These are phyloP conservation scores for Netelia melanura DNA, from an alignment of 2,888 invertebrate genomes.

Conservation along the genomic window DNA sequence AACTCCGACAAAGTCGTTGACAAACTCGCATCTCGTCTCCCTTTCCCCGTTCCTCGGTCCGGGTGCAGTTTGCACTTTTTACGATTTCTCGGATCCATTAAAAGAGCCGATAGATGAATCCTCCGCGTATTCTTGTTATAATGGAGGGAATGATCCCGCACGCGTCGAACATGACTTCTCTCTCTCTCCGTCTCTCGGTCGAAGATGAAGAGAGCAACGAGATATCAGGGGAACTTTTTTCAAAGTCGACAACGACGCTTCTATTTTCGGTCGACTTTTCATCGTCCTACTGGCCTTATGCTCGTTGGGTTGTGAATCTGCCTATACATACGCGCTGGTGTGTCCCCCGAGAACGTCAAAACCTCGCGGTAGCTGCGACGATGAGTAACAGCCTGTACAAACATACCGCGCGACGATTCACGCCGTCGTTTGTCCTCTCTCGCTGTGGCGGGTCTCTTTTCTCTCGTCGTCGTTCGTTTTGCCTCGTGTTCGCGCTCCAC, in stretches of 20 bases:
- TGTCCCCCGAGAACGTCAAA: conserved; percentile 50
- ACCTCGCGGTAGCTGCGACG: conserved; percentile 60
- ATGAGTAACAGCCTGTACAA: conserved; percentile 71
- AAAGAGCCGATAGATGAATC: conserved; percentile 80
- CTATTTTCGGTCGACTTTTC: conserved; percentile 67
- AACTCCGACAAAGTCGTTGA: conserved; percentile 84
- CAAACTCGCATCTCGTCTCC: conserved; percentile 78
- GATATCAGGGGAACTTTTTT: conserved; percentile 51
- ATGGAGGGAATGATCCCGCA: conserved; percentile 27
- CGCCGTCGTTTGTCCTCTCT: conserved; percentile 67
- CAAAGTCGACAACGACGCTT: conserved; percentile 42
- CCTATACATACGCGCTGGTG: conserved; percentile 22
- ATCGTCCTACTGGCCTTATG: conserved; percentile 45
- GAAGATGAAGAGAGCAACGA: conserved; percentile 19
- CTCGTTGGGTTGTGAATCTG: conserved; percentile 10
- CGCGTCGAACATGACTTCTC: conserved; percentile 29
- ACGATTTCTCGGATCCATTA: conserved; percentile 81
- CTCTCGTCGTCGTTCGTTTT: conserved; percentile 43
- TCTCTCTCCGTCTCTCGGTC: conserved; percentile 8
- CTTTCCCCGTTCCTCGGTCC: neutral
- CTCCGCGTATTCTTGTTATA: conserved; percentile 13
- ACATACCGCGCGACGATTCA: conserved; percentile 69
- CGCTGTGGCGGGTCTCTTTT: conserved; percentile 50
- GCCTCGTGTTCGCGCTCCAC: conserved; percentile 53
- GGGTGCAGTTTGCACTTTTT: conserved; percentile 77